Evolutionary conservation across 2,888 invertebrate species (phyloP), one percentile per base, ranked within the genome.

Genomic region (Chloromyia formosa): DNA sequence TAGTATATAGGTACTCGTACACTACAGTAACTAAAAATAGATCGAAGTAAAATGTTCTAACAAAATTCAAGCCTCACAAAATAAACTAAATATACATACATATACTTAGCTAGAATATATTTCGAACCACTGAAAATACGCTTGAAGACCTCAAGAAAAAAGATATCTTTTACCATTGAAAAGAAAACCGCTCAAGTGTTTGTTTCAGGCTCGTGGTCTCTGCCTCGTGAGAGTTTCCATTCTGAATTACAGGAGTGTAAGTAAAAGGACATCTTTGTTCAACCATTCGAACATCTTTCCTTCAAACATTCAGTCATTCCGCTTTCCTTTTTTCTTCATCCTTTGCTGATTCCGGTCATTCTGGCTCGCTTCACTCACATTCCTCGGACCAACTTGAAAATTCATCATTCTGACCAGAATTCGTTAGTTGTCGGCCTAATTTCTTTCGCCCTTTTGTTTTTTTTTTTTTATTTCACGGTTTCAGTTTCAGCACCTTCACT

Each of bases 341-440:
- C 60, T 12, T 9, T 1, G 7, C 60, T n/a, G 10, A 23, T 60
- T 14, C 60, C 14, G 20, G 10, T 22, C 1, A 22, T 23, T 23
- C 12, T 14, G 10, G 12, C 10, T 12, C 20, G 7, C 27, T 35
- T 35, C 27, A 35, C 3, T 35, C 7, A 35, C 27, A 35, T 35
- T 35, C 27, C 27, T 35, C 27, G 27, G 7, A 7, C 27, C 27
- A 35, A 35, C 7, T 35, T 35, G 27, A 35, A 35, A 35, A 4
- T 4, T 35, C 27, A 10, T n/a, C 56, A 20, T 18, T 56, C 18
- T 18, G 10, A 2, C 56, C 56, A 12, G 22, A 22, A 7, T 42
- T 45, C 45, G 66, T 49, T 45, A 45, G 45, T 45, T 16, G 22
- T 66, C 45, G 66, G 45, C 66, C 66, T 66, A 45, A 18, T 66